Conservation (phyloP, 2,797 vertebrate species). For the Chaetodon trifasciatus region DNA sequence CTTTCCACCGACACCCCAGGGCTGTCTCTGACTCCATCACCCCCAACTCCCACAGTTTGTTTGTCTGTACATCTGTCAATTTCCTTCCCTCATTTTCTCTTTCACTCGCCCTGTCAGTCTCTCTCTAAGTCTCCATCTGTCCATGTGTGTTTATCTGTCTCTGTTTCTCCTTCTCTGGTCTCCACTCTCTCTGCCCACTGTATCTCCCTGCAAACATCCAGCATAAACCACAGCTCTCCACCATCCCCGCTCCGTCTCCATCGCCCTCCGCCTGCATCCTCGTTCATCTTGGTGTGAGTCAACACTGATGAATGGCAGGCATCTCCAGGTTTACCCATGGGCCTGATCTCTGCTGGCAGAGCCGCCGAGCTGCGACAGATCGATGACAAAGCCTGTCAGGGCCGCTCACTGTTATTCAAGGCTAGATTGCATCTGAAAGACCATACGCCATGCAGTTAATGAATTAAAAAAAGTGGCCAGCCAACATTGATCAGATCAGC, state of each 20-base stretch:
- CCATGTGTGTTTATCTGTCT: slow-evolving; percentile 56
- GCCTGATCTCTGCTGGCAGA: slow-evolving; percentile 59
- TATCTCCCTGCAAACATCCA: slow-evolving; percentile 63
- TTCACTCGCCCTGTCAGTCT: slow-evolving; percentile 35
- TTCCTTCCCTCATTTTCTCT: slow-evolving; percentile 41
- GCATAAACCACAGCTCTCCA: slow-evolving; percentile 50
- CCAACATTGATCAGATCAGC: slow-evolving; percentile 71
- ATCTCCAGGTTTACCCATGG: slow-evolving; percentile 65
- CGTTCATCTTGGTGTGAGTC: slow-evolving; percentile 48
- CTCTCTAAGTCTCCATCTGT: slow-evolving; percentile 69
- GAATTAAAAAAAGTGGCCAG: slow-evolving; percentile 77
- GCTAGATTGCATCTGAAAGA: slow-evolving; percentile 76
- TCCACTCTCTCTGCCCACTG: slow-evolving; percentile 29
- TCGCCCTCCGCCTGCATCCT: neutral
- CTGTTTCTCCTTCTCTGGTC: neutral
- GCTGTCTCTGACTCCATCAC: slow-evolving; percentile 44
- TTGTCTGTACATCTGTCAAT: slow-evolving; percentile 59
- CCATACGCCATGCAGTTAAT: slow-evolving; percentile 59
- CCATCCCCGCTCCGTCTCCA: slow-evolving; percentile 2
- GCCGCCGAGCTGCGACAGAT: slow-evolving; percentile 66
- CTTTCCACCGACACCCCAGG: slow-evolving; percentile 34
- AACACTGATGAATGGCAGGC: slow-evolving; percentile 44
- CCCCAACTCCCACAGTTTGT: slow-evolving; percentile 45
- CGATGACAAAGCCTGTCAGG: slow-evolving; percentile 77
- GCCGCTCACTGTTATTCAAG: slow-evolving; percentile 68